A percentile compares a stretch with the other conserved stretches of the same genome.
These are phyloP conservation scores for Gallirallus australis DNA, from an alignment of 2,797 vertebrate species.

Conservation along the genomic window DNA sequence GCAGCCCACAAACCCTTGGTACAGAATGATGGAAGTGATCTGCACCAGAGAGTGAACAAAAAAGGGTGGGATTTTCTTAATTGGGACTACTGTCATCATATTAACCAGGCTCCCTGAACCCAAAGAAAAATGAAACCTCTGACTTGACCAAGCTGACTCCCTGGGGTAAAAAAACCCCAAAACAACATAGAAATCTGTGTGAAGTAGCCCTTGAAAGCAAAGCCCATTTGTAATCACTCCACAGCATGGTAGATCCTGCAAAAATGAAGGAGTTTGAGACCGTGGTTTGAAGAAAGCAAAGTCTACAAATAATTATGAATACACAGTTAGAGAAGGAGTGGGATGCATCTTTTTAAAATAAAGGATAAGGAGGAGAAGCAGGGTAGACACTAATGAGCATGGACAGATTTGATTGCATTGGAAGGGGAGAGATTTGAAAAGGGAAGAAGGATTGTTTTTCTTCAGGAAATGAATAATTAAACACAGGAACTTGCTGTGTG, in stretches of 20 bases:
- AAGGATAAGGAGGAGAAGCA: neutral
- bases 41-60: neutral
- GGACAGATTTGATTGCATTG: neutral
- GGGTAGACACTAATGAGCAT: neutral
- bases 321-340: neutral
- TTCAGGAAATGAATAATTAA: constrained; percentile 36
- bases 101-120: neutral
- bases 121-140: neutral
- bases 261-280: neutral
- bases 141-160: neutral
- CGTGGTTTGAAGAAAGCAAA: neutral
- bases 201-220: neutral
- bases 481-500: neutral
- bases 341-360: neutral
- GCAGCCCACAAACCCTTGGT: neutral
- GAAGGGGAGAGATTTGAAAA: neutral
- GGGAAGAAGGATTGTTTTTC: neutral
- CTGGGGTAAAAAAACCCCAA: neutral
- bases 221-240: neutral
- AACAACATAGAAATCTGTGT: neutral
- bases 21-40: neutral
- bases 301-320: neutral
- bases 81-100: neutral
- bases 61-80: neutral
- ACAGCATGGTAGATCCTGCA: neutral